Evolutionary conservation across 2,888 invertebrate species (phyloP), one percentile per base, ranked within the genome.

Genomic region (Eurois occulta): DNA sequence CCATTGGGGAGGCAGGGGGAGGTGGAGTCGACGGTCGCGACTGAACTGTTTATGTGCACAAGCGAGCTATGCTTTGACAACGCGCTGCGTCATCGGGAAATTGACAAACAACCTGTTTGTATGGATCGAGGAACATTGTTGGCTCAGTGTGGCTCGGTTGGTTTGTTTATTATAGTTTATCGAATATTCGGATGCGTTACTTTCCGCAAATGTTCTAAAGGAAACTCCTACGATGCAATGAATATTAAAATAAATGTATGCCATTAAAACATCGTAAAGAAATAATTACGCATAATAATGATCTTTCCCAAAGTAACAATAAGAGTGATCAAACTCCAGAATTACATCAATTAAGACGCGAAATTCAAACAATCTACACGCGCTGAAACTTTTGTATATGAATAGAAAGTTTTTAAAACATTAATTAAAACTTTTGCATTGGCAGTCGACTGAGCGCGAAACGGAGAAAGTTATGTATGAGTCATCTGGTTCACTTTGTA

Each of bases 21-120:
- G 81, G 86, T 76, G 88, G 89, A 83, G 87, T 82, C 88, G 88
- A 79, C 88, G 87, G 86, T 86, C 91, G 90, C 90, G 90, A 89
- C 92, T 91, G 91, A 92, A 93, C 93, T 94, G 95, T 95, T 95
- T 95, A 95, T 95, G 93, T 94, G 94, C 92, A 94, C 93, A 93
- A 91, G 89, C 92, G 90, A 92, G 91, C 90, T 93, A 92, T 91
- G 93, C 93, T 94, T 91, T 93, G 93, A 94, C 93, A 94, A 91
- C 91, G 88, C 88, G 93, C 94, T 94, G 92, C 92, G 95, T 95
- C 95, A 95, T 94, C 93, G 91, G 90, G 87, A 95, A 94, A 94
- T 94, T 94, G 93, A 94, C 94, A 94, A 95, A 95, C 93, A 95
- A 93, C 91, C 89, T 91, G 90, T 92, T 91, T 92, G 92, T 91